Base-by-base conservation (phyloP, 2,797 vertebrate species). In the Gallinago solitaria region DNA sequence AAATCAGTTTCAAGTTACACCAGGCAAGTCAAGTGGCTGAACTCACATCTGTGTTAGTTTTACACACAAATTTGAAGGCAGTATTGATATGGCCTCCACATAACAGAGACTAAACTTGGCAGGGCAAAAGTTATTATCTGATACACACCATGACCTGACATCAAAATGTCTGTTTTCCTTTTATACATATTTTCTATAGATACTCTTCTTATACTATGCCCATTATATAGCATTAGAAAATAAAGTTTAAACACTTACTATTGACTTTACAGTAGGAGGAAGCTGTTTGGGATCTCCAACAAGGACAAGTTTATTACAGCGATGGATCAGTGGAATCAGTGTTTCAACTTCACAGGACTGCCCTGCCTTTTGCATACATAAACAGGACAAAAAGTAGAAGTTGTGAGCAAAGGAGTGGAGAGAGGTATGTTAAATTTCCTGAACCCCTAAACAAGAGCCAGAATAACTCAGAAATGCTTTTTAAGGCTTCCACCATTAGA, bases 231-330 rank as follows among this genome's bases (percentile, higher is more conserved):
- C 21, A 89, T 56, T 24, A 21, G 79, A 78, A 37, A 68, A 18
- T 11, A 51, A 3, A 94, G 17, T 27, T 19, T 48, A n/a, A 65
- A 28, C 19, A 96, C 98, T 96, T 97, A 99, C 99, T 97, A 98
- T 28, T 9, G 98, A 99, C 69, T 98, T 98, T 25, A 99, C 98
- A 1, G 98, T 99, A 35, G 99, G 98, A 23, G 98, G 98, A 13
- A 99, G 98, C 93, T 99, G 99, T 32, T 97, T 98, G 16, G 98
- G 98, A 82, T 99, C 99, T 33, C 99, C 99, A 51, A 99, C 98
- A 1, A 99, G 97, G 85, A 99, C 91, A 2, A 99, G 97, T 37
- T 98, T 98, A 59, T 97, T 98, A 76, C 98, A 98, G 82, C 98
- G 98, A 80, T 98, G 98, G 59, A 98, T 97, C 83, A 99, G 97